Evolutionary conservation across 2,113 vertebrate species (phyloP), one percentile per base, ranked within the genome.

Genomic region (Apistogramma diplotaenia): DNA sequence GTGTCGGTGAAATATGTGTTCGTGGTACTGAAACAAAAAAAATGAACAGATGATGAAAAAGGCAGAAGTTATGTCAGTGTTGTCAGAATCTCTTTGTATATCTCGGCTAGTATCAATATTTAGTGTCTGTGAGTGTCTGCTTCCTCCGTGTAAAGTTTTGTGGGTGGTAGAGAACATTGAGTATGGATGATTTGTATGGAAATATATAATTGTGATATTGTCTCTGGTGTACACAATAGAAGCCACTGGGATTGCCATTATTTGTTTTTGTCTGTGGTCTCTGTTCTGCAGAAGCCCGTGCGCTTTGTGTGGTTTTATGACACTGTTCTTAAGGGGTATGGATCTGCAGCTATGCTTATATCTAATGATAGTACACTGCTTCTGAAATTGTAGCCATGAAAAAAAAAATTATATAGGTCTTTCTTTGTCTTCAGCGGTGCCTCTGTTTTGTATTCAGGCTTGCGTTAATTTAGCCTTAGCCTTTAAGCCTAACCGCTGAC

Each of bases 151-250:
- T 59, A 4, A 71, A 59, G 77, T 55, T 71, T 71, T 77, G 79
- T 79, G 18, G 43, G 76, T 62, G 72, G 65, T 46, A 25, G 15
- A 35, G 55, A 82, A 61, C 54, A 81, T 74, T 46, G 58, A 21
- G 65, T 71, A 82, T n/a, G 79, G 10, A 27, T 46, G 43, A 78
- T 83, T 86, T 67, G 19, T 57, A 25, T 85, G 33, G 61, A 85
- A 83, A 65, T 61, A 74, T 33, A 49, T 57, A 43, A 61, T 76
- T 79, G 49, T 21, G 19, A 59, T 82, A 84, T 37, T 76, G 19
- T 62, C 65, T 55, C 65, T n/a, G 33, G 15, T 70, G 40, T 60
- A 59, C 27, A 83, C 13, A 56, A 55, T 62, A 57, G 8, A 62
- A 76, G 53, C 18, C 12, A 51, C 54, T 71, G 16, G 10, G 25